A percentile compares a stretch with the other conserved stretches of the same genome.
These are phyloP conservation scores for Leptosomus discolor DNA, from an alignment of 2,113 vertebrate species.

Conservation along the genomic window DNA sequence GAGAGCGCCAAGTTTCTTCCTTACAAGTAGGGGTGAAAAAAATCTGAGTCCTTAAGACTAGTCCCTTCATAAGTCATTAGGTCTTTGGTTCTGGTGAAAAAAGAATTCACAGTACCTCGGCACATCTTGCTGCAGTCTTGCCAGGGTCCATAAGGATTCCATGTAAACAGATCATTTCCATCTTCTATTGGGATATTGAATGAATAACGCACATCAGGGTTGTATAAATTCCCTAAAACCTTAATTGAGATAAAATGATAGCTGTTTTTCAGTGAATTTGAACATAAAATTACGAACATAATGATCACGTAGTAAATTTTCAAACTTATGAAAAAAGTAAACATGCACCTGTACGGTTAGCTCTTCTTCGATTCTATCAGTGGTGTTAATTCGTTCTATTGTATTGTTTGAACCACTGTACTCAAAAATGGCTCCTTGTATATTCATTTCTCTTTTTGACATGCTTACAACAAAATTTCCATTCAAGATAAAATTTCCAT, in stretches of 20 bases:
- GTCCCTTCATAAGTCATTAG: not conserved
- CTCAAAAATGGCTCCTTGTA: conserved; percentile 88
- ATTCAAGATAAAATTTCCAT: conserved; percentile 91
- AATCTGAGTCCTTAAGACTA: not conserved
- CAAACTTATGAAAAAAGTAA: not conserved
- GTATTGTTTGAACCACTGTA: conserved; percentile 93
- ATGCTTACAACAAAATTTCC: conserved; percentile 97
- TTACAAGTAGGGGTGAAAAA: not conserved
- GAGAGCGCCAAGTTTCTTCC: not conserved
- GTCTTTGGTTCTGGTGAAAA: not conserved
- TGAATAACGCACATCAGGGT: conserved; percentile 92
- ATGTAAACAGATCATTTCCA: conserved; percentile 82
- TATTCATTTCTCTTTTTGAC: conserved; percentile 91
- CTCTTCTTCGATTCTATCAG: conserved; percentile 87
- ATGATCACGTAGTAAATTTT: not conserved
- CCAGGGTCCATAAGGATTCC: conserved; percentile 90
- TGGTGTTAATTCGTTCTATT: conserved; percentile 93
- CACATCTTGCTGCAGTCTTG: conserved; percentile 90
- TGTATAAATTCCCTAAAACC: conserved; percentile 94
- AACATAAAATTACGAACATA: not conserved
- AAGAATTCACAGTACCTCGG: conserved; percentile 79
- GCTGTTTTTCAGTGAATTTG: conserved; percentile 44
- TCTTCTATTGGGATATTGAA: conserved; percentile 90
- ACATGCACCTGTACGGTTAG: conserved; percentile 85
- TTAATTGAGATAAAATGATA: conserved; percentile 70